Conservation (phyloP, 1,140 invertebrate genomes). For the Spodoptera frugiperda region DNA sequence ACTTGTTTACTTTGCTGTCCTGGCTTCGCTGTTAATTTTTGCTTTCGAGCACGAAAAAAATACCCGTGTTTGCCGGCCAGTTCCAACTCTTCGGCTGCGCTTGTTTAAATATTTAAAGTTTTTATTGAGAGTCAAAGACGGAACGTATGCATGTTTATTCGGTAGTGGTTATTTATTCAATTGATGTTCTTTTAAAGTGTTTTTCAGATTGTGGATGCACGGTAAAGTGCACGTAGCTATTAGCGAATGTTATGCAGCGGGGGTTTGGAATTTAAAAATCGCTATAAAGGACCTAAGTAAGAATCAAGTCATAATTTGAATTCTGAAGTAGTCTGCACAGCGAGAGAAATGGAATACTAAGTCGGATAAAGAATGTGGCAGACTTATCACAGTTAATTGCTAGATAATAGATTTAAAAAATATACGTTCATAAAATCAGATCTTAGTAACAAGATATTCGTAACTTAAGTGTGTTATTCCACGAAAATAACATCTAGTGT, state of each 20-base stretch:
- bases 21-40: conserved; percentile 30
- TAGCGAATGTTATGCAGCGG: not conserved
- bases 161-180: not conserved
- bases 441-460: no score
- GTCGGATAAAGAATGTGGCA: conserved; percentile 5
- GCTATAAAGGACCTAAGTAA: not conserved
- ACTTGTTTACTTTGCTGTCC: conserved; percentile 35
- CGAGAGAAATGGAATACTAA: conserved; percentile 8
- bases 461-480: no score
- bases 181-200: not conserved
- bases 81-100: not conserved
- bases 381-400: conserved; percentile 2
- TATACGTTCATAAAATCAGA: no score
- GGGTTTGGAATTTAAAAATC: no score
- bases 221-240: not conserved
- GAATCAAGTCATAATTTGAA: conserved; percentile 24
- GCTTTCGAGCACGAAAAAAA: conserved; percentile 18
- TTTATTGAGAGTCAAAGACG: not conserved
- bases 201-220: not conserved
- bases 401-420: not conserved
- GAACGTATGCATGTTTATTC: not conserved
- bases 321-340: conserved; percentile 20
- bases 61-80: not conserved
- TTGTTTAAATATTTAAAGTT: conserved; percentile 28
- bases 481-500: no score